Percentiles rank a stretch among this genome's conserved stretches.
phyloP scores from a whole-genome alignment of 2,113 vertebrate species.

The Crotalus viridis region DNA sequence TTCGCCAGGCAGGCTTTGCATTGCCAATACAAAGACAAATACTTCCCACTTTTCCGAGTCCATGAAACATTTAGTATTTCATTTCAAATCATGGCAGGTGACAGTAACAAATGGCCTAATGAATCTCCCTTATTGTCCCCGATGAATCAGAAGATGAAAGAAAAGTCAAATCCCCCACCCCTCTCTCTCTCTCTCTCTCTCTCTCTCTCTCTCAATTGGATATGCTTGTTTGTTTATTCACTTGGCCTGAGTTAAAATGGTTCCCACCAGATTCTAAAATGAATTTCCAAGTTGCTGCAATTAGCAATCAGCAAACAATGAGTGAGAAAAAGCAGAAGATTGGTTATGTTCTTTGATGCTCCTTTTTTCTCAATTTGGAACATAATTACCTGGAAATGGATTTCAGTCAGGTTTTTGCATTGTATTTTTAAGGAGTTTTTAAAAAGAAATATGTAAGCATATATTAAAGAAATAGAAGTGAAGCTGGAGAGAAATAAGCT shows the following conservation, averaged over 20 bases:
- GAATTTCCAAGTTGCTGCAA: slow-evolving; percentile 38
- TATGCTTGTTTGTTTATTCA: slow-evolving; percentile 43
- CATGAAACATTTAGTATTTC: slow-evolving; percentile 99
- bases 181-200: not conserved
- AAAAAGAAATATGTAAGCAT: not conserved
- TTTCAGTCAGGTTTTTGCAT: slow-evolving; percentile 28
- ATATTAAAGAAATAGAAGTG: not conserved
- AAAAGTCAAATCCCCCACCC: slow-evolving; percentile 72
- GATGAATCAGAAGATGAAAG: slow-evolving; percentile 86
- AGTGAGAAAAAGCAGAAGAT: slow-evolving; percentile 41
- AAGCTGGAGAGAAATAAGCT: slow-evolving; percentile 1
- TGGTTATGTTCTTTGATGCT: not conserved
- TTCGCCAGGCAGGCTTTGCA: slow-evolving; percentile 75
- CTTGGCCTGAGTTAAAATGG: slow-evolving; percentile 34
- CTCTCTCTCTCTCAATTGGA: slow-evolving; percentile 47
- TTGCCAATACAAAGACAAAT: slow-evolving; percentile 97
- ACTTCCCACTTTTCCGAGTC: slow-evolving; percentile 91
- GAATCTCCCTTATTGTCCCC: slow-evolving; percentile 97
- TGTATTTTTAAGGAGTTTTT: slow-evolving; percentile 26
- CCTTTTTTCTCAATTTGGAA: not conserved
- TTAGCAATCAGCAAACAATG: slow-evolving; percentile 58
- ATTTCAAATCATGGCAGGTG: slow-evolving; percentile 97
- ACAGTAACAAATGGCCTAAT: slow-evolving; percentile 98
- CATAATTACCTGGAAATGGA: slow-evolving; percentile 10
- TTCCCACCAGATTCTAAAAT: slow-evolving; percentile 50